Percentiles rank a stretch among this genome's conserved stretches.
Evolutionary conservation across 1,140 invertebrate species (phyloP).

Genomic region (Drosophila burlai): DNA sequence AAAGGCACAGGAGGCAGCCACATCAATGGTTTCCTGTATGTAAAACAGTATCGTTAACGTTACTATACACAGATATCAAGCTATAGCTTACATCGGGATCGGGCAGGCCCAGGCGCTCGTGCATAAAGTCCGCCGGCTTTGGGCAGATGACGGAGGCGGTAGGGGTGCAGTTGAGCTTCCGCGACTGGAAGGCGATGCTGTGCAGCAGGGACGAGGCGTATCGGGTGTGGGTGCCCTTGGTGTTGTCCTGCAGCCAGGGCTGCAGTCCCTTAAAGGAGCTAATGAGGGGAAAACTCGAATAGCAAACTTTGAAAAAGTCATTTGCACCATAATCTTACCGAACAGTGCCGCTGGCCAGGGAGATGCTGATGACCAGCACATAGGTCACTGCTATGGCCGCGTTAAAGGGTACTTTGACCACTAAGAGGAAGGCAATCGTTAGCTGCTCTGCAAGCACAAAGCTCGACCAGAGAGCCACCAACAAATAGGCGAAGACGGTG

Average conservation of each 20-base stretch:
- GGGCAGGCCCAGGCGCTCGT: slow-evolving; percentile 82
- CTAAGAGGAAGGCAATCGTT: slow-evolving; percentile 92
- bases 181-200: slow-evolving; percentile 88
- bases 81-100: slow-evolving; percentile 84
- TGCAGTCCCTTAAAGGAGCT: slow-evolving; percentile 90
- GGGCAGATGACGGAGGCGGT: slow-evolving; percentile 82
- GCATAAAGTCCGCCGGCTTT: slow-evolving; percentile 79
- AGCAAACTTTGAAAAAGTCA: no score
- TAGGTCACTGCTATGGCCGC: slow-evolving; percentile 92
- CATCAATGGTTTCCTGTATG: slow-evolving; percentile 86
- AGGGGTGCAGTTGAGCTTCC: slow-evolving; percentile 76
- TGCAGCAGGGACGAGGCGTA: slow-evolving; percentile 91
- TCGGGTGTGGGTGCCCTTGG: slow-evolving; percentile 91
- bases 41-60: neutral
- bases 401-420: slow-evolving; percentile 91
- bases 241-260: slow-evolving; percentile 92
- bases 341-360: slow-evolving; percentile 92
- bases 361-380: slow-evolving; percentile 90
- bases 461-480: slow-evolving; percentile 91
- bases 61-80: neutral
- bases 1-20: slow-evolving; percentile 94
- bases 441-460: slow-evolving; percentile 94
- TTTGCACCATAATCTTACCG: slow-evolving; percentile 86
- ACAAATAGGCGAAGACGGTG: slow-evolving; percentile 86
- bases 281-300: slow-evolving; percentile 12